Percentiles rank a stretch among this genome's conserved stretches.
These are phyloP conservation scores for Temnothorax nylanderi DNA, from an alignment of 1,140 invertebrate genomes.

Conservation along the genomic window DNA sequence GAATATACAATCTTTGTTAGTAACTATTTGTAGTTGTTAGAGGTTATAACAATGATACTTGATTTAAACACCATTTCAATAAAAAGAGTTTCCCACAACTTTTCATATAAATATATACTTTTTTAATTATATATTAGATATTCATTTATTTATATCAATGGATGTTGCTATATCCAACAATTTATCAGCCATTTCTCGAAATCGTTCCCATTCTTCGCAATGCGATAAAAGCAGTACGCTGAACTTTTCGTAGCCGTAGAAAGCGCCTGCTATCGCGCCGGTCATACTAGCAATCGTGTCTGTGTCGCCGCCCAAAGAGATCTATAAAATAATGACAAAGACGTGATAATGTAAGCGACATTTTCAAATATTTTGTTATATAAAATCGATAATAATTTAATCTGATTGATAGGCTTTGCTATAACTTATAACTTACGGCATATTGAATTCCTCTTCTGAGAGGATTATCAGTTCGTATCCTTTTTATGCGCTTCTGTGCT, in stretches of 20 bases:
- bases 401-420: background rate
- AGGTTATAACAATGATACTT: background rate
- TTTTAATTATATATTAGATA: slow-evolving; percentile 8
- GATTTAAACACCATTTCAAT: background rate
- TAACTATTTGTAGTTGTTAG: background rate
- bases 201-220: slow-evolving; percentile 88
- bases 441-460: slow-evolving; percentile 89
- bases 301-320: slow-evolving; percentile 92
- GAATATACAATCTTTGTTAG: background rate
- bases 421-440: slow-evolving; percentile 78
- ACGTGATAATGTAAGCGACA: background rate
- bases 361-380: slow-evolving; percentile 5
- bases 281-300: slow-evolving; percentile 94
- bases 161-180: slow-evolving; percentile 79
- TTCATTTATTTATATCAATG: slow-evolving; percentile 50
- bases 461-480: slow-evolving; percentile 86
- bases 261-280: slow-evolving; percentile 91
- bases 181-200: slow-evolving; percentile 85
- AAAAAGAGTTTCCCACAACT: background rate
- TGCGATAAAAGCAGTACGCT: slow-evolving; percentile 86
- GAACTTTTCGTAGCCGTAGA: slow-evolving; percentile 89
- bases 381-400: background rate
- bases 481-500: slow-evolving; percentile 86
- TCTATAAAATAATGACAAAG: slow-evolving; percentile 84
- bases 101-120: slow-evolving; percentile 9